A percentile compares a stretch with the other conserved stretches of the same genome.
Evolutionary conservation across 2,113 vertebrate genomes (phyloP).

Genomic region (Brachyhypopomus gauderio): DNA sequence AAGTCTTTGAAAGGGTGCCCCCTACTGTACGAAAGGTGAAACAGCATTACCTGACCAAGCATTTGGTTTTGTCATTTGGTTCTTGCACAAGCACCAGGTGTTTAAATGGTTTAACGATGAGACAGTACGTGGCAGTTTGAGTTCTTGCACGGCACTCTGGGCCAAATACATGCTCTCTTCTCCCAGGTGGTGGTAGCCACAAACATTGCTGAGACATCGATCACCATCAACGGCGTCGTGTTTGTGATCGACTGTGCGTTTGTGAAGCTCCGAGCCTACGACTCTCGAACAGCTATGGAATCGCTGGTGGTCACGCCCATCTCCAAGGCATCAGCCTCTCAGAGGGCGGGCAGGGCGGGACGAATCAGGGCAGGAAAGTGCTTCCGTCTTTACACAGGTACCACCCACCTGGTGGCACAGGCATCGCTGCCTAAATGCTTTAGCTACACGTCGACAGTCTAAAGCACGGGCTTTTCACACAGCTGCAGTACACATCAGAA

Average conservation of each 20-base stretch:
- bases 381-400: slow-evolving; percentile 93
- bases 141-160: too few species aligned
- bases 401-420: too few species aligned
- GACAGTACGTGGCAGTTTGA: too few species aligned
- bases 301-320: slow-evolving; percentile 94
- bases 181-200: slow-evolving; percentile 92
- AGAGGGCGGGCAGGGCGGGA: slow-evolving; percentile 90
- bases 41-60: too few species aligned
- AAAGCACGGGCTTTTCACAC: too few species aligned
- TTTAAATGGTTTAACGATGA: too few species aligned
- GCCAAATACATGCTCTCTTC: neutral
- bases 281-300: slow-evolving; percentile 90
- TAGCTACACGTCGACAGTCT: too few species aligned
- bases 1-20: slow-evolving; percentile 89
- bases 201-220: slow-evolving; percentile 97
- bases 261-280: slow-evolving; percentile 94
- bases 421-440: too few species aligned
- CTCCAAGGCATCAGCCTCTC: slow-evolving; percentile 93
- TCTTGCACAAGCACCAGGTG: too few species aligned
- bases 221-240: slow-evolving; percentile 88
- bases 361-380: slow-evolving; percentile 92
- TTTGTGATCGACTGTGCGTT: slow-evolving; percentile 97
- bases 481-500: too few species aligned
- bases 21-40: slow-evolving; percentile 90
- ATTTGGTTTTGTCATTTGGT: neutral